Percentiles rank a stretch among this genome's conserved stretches.
These are phyloP conservation scores for Hemicrepidius hirtus DNA, from an alignment of 2,888 invertebrate species.

Conservation along the genomic window DNA sequence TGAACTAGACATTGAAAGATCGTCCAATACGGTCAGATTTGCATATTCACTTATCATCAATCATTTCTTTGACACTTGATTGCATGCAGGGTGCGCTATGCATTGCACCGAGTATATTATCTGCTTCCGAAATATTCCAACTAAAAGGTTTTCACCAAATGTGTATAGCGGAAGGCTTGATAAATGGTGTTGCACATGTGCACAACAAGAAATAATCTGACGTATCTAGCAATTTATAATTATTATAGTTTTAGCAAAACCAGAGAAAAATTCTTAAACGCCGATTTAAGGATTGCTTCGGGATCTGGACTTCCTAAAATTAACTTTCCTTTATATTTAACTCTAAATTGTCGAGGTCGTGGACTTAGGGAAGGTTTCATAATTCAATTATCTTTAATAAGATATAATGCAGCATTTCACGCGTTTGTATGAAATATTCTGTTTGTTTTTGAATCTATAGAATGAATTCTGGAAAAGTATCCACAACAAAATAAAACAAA, in stretches of 20 bases:
- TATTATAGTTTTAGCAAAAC: conserved; percentile 1
- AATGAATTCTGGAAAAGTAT: no score
- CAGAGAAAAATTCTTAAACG: no score
- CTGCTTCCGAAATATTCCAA: conserved; percentile 12
- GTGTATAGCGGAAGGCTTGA: not conserved
- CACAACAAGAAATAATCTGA: conserved; percentile 5
- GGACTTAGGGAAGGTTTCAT: no score
- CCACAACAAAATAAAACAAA: no score
- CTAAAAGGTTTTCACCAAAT: conserved; percentile 31
- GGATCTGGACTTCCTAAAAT: no score
- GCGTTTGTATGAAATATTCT: no score
- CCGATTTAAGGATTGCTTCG: no score
- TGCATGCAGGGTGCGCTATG: conserved; percentile 37
- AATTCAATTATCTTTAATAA: no score
- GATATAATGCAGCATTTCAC: no score
- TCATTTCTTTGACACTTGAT: conserved; percentile 47
- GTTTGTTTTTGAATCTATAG: no score
- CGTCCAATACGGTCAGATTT: conserved; percentile 41
- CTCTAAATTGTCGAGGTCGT: no score
- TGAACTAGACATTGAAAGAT: conserved; percentile 38
- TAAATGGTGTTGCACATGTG: not conserved
- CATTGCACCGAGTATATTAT: conserved; percentile 26
- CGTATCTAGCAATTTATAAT: conserved; percentile 12
- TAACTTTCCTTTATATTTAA: no score
- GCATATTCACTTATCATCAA: conserved; percentile 51